Conservation (phyloP, 2,113 vertebrate genomes). For the Ursus arctos region DNA sequence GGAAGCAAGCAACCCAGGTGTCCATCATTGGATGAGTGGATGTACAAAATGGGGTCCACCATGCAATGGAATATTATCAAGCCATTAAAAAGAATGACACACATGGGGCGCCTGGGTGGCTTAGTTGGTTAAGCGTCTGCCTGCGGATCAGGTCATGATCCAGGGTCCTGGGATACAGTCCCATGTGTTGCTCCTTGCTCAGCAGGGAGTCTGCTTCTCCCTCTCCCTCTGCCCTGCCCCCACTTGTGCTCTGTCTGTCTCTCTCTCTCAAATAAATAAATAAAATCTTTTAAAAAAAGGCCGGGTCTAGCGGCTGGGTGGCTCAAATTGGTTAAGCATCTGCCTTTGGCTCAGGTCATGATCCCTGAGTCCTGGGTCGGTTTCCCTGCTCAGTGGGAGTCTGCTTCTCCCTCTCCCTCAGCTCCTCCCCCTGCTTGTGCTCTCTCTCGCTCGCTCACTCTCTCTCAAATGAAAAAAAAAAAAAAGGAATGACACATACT, state of each 20-base stretch:
- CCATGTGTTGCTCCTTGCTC: neutral
- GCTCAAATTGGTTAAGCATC: too few species aligned
- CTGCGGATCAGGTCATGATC: neutral
- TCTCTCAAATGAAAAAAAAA: neutral
- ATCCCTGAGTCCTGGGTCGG: too few species aligned
- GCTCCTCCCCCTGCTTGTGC: neutral
- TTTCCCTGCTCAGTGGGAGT: too few species aligned
- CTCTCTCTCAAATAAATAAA: too few species aligned
- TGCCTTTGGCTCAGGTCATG: too few species aligned
- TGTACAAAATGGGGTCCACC: accelerated
- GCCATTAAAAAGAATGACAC: neutral
- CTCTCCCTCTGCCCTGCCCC: neutral
- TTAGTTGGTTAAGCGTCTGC: neutral
- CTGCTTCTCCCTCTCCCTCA: too few species aligned
- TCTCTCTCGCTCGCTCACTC: too few species aligned
- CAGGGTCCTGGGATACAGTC: neutral
- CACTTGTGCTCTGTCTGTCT: too few species aligned
- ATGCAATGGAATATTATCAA: neutral
- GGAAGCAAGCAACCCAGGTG: neutral
- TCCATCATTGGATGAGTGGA: neutral
- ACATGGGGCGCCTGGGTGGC: neutral
- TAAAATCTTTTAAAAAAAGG: too few species aligned
- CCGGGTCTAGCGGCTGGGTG: too few species aligned
- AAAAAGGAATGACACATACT: neutral
- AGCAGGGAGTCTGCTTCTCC: neutral